Evolutionary conservation across 2,797 vertebrate genomes (phyloP).

Genomic region (Trachops cirrhosus): DNA sequence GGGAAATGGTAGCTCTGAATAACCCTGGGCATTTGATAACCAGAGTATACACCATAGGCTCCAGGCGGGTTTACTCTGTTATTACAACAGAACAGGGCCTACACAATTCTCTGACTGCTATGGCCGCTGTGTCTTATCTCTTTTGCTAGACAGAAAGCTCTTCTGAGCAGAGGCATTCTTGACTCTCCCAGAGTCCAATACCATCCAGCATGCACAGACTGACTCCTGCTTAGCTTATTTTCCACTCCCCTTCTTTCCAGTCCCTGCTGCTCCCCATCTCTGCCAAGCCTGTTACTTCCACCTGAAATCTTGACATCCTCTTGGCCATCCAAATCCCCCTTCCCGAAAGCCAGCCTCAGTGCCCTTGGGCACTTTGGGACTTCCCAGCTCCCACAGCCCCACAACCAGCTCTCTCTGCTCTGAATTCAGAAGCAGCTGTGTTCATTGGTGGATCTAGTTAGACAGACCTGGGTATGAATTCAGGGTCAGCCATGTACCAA

Average conservation of each 20-base stretch:
- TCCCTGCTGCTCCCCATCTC: no score
- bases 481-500: neutral
- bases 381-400: neutral
- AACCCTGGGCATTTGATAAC: neutral
- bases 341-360: neutral
- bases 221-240: neutral
- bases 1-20: neutral
- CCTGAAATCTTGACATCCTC: neutral
- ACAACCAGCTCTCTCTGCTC: neutral
- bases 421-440: neutral
- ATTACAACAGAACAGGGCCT: neutral
- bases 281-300: neutral
- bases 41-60: neutral
- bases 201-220: fast-evolving
- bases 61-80: neutral
- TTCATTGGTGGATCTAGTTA: neutral
- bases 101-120: fast-evolving
- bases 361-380: neutral
- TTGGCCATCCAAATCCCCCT: neutral
- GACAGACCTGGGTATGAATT: neutral
- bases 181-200: neutral
- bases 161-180: neutral
- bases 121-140: fast-evolving
- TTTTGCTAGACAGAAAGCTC: no score
- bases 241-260: neutral